Evolutionary conservation across 2,797 vertebrate genomes (phyloP).

Genomic region (Gila robusta): DNA sequence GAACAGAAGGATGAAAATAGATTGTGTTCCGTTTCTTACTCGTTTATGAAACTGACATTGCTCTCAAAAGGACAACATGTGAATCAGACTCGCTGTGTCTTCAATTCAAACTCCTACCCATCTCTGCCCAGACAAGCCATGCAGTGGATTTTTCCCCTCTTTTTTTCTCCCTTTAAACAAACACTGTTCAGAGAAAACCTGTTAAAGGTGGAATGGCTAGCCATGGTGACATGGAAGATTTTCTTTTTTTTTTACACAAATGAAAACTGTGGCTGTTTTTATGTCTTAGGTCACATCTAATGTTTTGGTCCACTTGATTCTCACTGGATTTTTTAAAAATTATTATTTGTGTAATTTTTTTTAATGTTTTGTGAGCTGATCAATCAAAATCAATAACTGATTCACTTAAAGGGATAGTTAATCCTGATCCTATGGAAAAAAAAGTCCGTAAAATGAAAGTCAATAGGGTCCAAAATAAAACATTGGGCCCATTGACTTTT

Average conservation of each 20-base stretch:
- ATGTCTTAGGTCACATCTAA: neutral
- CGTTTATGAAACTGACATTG: conserved; percentile 54
- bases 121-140: conserved; percentile 33
- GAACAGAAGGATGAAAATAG: conserved; percentile 63
- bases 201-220: neutral
- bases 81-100: conserved; percentile 11
- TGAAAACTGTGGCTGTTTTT: neutral
- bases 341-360: neutral
- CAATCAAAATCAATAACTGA: neutral
- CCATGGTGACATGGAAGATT: neutral
- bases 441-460: neutral
- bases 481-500: neutral
- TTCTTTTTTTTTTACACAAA: neutral
- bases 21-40: conserved; percentile 66
- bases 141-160: neutral
- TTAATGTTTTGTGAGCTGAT: neutral
- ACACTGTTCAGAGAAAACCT: neutral
- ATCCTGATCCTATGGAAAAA: neutral
- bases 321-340: neutral
- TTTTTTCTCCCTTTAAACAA: conserved; percentile 23
- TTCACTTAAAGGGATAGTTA: neutral
- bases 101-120: neutral
- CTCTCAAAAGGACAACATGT: conserved; percentile 22
- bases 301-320: neutral
- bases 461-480: no score